phyloP scores from a whole-genome alignment of 2,797 vertebrate species.

The Lateolabrax maculatus region DNA sequence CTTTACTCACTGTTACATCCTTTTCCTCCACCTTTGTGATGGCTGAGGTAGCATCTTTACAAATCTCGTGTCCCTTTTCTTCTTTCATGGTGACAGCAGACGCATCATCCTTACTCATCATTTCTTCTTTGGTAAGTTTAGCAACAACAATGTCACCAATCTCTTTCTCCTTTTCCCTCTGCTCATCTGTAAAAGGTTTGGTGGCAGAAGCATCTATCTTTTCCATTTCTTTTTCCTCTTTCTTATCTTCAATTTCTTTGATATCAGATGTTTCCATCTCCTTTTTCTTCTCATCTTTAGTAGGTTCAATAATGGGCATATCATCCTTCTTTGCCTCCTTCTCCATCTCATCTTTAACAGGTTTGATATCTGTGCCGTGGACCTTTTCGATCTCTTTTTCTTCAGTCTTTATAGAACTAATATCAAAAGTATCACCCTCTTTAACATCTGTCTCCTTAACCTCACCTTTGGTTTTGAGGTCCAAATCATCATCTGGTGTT shows the following conservation, averaged over 20 bases:
- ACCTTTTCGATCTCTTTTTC: conserved; percentile 50
- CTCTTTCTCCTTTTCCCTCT: conserved; percentile 35
- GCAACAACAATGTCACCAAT: conserved; percentile 18
- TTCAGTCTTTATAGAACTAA: conserved; percentile 30
- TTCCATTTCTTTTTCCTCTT: conserved; percentile 53
- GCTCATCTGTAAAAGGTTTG: conserved; percentile 35
- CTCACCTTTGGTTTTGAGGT: conserved; percentile 68
- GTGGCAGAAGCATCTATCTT: conserved; percentile 35
- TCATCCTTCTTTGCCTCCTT: conserved; percentile 48
- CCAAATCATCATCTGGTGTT: conserved; percentile 69
- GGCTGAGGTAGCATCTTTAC: conserved; percentile 43
- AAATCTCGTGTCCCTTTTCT: conserved; percentile 48
- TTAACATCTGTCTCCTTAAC: conserved; percentile 32
- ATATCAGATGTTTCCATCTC: conserved; percentile 46
- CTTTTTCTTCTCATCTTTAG: conserved; percentile 47
- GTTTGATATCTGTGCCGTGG: conserved; percentile 69
- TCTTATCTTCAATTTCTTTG: conserved; percentile 36
- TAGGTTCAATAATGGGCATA: neutral
- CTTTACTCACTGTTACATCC: conserved; percentile 44
- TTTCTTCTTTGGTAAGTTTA: conserved; percentile 53
- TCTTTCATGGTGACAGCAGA: conserved; percentile 29
- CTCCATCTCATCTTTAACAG: conserved; percentile 47
- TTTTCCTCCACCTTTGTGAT: conserved; percentile 29
- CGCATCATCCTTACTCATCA: conserved; percentile 18
- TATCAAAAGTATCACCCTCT: conserved; percentile 30